Conservation (phyloP, 2,888 invertebrate species). For the Unio pictorum region DNA sequence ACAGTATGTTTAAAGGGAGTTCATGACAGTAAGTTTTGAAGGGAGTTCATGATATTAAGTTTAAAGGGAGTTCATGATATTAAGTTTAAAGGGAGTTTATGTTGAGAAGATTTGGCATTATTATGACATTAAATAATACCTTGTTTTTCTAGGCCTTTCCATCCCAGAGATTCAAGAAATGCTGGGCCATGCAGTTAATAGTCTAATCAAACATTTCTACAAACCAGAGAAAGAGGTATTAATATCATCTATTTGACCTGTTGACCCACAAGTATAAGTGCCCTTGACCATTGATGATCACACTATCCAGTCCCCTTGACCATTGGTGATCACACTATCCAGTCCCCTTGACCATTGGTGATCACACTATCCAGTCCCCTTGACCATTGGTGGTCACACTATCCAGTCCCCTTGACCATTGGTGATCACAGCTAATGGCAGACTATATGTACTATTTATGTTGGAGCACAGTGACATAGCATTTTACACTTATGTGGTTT, state of each 20-base stretch:
- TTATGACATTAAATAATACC: background rate
- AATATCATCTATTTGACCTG: background rate
- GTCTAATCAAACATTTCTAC: conserved; percentile 96
- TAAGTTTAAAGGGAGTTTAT: background rate
- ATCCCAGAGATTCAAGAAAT: conserved; percentile 81
- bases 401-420: no score
- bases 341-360: no score
- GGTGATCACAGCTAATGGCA: no score
- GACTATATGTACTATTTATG: no score
- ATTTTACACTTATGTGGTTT: no score
- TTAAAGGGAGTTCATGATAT: background rate
- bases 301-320: no score
- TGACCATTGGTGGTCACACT: no score
- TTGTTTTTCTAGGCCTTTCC: conserved; percentile 34
- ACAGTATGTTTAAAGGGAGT: no score
- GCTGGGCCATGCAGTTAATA: conserved; percentile 93
- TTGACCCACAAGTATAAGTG: background rate
- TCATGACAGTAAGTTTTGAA: background rate
- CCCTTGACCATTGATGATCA: no score
- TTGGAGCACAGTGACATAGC: no score
- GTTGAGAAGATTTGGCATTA: conserved; percentile 1
- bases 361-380: no score
- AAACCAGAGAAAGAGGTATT: conserved; percentile 83
- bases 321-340: no score
- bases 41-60: background rate